Evolutionary conservation across 2,113 vertebrate genomes (phyloP).

Genomic region (Asarcornis scutulata): DNA sequence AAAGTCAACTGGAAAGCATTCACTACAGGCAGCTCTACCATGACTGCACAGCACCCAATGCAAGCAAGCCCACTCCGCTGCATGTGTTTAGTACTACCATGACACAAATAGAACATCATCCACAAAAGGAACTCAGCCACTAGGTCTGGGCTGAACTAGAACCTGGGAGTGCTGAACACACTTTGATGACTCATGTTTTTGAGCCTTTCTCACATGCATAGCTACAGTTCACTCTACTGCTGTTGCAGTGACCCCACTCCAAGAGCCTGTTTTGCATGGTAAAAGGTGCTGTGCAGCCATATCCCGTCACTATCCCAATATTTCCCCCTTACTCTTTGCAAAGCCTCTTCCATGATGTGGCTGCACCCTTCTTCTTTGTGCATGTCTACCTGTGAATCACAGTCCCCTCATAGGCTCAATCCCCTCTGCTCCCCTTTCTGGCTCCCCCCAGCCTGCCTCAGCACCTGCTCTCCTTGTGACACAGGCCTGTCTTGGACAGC

Average conservation of each 20-base stretch:
- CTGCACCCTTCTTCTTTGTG: not conserved
- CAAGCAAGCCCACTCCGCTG: not conserved
- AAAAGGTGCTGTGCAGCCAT: not conserved
- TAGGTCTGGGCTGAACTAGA: not conserved
- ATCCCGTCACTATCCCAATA: not conserved
- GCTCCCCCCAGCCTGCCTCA: not conserved
- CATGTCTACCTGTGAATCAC: not conserved
- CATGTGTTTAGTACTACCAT: not conserved
- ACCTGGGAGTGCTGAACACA: not conserved
- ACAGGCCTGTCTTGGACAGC: not conserved
- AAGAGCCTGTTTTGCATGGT: fast-evolving
- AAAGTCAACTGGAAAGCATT: not conserved
- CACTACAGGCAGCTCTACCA: not conserved
- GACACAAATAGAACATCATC: not conserved
- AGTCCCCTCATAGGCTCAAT: not conserved
- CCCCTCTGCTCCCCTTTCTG: not conserved
- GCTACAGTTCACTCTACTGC: not conserved
- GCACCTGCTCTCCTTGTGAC: constrained; percentile 4
- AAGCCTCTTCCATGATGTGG: not conserved
- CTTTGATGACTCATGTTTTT: not conserved
- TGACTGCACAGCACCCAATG: not conserved
- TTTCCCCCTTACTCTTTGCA: not conserved
- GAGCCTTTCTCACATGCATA: not conserved
- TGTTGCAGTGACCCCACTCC: not conserved
- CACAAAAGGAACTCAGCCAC: not conserved